Evolutionary conservation across 1,140 invertebrate genomes (phyloP).

Genomic region (Telenomus remus): DNA sequence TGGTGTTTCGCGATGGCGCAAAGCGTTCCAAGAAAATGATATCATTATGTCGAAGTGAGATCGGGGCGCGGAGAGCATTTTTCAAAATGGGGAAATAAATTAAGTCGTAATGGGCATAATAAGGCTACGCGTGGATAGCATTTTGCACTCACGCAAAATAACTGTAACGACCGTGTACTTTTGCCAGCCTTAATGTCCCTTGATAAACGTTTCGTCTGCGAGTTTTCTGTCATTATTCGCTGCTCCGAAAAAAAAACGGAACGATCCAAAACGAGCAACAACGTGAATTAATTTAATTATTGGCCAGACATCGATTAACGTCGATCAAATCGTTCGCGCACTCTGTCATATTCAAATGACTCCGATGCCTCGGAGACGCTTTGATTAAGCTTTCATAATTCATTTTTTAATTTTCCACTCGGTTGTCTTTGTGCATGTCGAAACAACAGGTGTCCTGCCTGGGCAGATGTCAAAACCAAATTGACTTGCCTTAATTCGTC

Average conservation of each 20-base stretch:
- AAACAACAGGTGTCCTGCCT: slow-evolving; percentile 37
- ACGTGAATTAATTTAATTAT: slow-evolving; percentile 50
- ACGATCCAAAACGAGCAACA: too few species aligned
- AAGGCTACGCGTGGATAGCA: slow-evolving; percentile 52
- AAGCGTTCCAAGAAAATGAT: slow-evolving; percentile 52
- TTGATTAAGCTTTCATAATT: slow-evolving; percentile 19
- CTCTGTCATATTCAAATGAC: slow-evolving; percentile 41
- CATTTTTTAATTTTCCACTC: slow-evolving; percentile 15
- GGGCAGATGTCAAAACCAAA: slow-evolving; percentile 55
- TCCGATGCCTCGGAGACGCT: background rate
- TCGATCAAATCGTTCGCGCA: slow-evolving; percentile 3
- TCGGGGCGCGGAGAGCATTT: slow-evolving; percentile 31
- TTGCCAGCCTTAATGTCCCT: slow-evolving; percentile 34
- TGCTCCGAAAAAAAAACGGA: slow-evolving; percentile 14
- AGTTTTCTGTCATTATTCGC: slow-evolving; percentile 22
- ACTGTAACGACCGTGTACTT: slow-evolving; percentile 19
- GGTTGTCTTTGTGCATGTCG: slow-evolving; percentile 7
- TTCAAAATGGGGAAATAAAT: slow-evolving; percentile 58
- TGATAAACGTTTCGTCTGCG: slow-evolving; percentile 40
- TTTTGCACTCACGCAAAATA: slow-evolving; percentile 51
- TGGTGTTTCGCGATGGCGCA: slow-evolving; percentile 22
- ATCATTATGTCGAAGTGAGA: slow-evolving; percentile 52
- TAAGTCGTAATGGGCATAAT: slow-evolving; percentile 57
- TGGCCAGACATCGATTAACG: slow-evolving; percentile 16
- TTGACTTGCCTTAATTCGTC: slow-evolving; percentile 47